Base-by-base conservation (phyloP, 1,140 invertebrate genomes). In the Nasonia vitripennis region DNA sequence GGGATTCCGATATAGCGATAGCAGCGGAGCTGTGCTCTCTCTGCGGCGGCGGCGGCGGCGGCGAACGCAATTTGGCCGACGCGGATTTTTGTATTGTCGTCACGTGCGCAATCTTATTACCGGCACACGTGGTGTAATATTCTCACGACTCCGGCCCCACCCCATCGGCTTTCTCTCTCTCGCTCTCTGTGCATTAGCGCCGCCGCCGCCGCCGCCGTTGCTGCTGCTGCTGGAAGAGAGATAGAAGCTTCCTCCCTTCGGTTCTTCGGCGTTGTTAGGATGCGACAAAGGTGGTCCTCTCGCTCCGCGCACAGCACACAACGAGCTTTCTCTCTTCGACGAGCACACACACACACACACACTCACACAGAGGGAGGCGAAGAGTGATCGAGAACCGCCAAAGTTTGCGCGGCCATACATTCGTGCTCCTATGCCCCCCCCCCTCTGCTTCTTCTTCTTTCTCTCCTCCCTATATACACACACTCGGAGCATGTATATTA, bases 121-220 rank as follows among this genome's bases (percentile, higher is more conserved):
- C 82, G 88, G 89, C 91, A 92, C 91, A 92, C 91, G 91, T 92
- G 91, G 91, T 89, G 90, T 91, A 92, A 92, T 92, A 92, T 91
- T 91, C 90, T 89, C 78, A 86, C 86, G 27, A 11, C n/a, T 14
- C 73, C 37, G 5, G 17, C 55, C 41, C 55, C 55, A 62, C 55
- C 55, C 55, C 55, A 62, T 62, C 55, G 55, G 73, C 37, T 62
- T 62, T 62, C 55, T 62, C 55, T 20, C 55, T n/a, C 37, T 17
- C 68, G 0, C 68, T 11, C 34, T 5, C 27, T 27, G 78, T 75
- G 83, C 83, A 85, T 85, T 85, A 85, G 84, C 78, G 79, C 9
- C 20, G 75, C 20, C 31, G 77, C 9, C 20, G 75, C 20, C 31
- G 77, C 31, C 31, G 67, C 48, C 48, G 55, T 73, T 27, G 70